Evolutionary conservation across 2,888 invertebrate genomes (phyloP), one percentile per base, ranked within the genome.

Genomic region (Micropterix aruncella): DNA sequence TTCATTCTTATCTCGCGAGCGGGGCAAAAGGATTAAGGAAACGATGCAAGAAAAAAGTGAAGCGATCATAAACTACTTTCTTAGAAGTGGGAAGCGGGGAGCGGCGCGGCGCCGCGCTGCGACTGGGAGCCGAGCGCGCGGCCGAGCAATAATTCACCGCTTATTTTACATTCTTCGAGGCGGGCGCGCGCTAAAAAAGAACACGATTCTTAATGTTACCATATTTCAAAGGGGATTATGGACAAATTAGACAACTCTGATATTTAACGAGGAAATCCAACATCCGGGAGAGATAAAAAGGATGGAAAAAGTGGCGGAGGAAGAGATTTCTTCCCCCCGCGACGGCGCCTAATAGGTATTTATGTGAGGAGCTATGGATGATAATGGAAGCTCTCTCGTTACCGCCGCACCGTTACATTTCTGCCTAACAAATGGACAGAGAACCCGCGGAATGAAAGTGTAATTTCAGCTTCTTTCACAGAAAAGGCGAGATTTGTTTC

Each of bases 171-270:
- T 27, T 27, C 27, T 27, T 27, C 27, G 27, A 27, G 27, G 5
- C 12, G 27, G 12, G 27, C 5, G 27, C 5, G 27, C 5, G 27
- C 5, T 5, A 27, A 27, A 27, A 27, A 12, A 5, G 27, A 27
- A 27, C 27, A 27, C 27, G 27, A 27, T 27, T 27, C 27, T 27
- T 27, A 27, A 27, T 27, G 27, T 27, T 27, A 27, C 27, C 49
- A 48, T 49, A 49, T 47, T 43, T 49, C 49, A 48, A 48, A 46
- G 19, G 41, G 49, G 46, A 49, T 49, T 49, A 49, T 46, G 46
- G 47, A 49, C 47, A 49, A 49, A 46, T 41, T 47, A 44, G 46
- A 43, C 47, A 46, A 43, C 47, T 46, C 46, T 45, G 49, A 49
- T 49, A 48, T 49, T 48, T 49, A 49, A 49, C 49, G 47, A 48